Evolutionary conservation across 2,797 vertebrate genomes (phyloP), one percentile per base, ranked within the genome.

Genomic region (Dryobates pubescens): DNA sequence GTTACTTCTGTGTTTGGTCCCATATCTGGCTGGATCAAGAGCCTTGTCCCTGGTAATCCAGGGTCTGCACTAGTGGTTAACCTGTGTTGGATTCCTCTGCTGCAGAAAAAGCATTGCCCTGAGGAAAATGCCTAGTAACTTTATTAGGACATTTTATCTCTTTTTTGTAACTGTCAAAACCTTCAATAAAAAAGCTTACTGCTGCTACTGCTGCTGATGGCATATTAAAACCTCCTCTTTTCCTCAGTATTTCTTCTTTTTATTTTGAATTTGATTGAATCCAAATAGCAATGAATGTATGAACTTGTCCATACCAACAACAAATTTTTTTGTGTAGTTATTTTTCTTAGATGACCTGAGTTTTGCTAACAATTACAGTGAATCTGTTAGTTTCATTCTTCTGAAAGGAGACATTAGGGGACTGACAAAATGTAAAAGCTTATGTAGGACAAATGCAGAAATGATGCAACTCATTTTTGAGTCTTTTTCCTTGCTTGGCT

Each of bases 151-250:
- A 78, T 89, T 90, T 79, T 63, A 17, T 14, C 15, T 92, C 45
- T 76, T 43, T 76, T 92, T 80, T 56, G 43, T 34, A 75, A 20
- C 9, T 41, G 86, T 88, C 72, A 29, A 86, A 88, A 81, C 5
- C 7, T 74, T 78, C 26, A 64, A 36, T 70, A 93, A 91, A 95
- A 89, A 61, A 32, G 12, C 56, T 92, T 95, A 75, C 17, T 84
- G 12, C 30, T 88, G 17, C 19, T n/a, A 70, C 17, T 92, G 34
- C 11, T 91, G 36, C 36, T 69, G 47, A 72, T 63, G 7, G 17
- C 27, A 49, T 23, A 54, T n/a, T 17, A 23, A 9, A 59, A 51
- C n/a, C 58, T 45, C 11, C 22, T 32, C 77, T 93, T 93, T 86
- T 73, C 19, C 4, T 77, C 49, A 69, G 4, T 43, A 61, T 79